Conservation (phyloP, 2,797 vertebrate species). For the Fratercula arctica region DNA sequence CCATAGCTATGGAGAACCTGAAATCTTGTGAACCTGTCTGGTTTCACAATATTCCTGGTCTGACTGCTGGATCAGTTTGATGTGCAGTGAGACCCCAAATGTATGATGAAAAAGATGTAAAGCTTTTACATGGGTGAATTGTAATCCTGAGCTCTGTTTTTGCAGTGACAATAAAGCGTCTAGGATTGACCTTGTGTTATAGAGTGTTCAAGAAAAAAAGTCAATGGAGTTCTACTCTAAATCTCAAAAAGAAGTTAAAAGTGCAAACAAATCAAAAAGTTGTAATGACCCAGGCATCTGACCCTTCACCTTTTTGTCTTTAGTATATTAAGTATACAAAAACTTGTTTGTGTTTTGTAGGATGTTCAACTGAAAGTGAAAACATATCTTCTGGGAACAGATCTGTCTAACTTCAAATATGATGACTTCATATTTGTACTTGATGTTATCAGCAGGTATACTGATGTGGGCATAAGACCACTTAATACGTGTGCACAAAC, state of each 20-base stretch:
- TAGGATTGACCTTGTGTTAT: neutral
- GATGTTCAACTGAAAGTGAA: constrained; percentile 99
- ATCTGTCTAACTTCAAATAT: constrained; percentile 98
- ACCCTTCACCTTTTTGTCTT: neutral
- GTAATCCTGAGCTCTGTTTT: neutral
- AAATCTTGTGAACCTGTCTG: neutral
- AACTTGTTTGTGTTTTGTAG: constrained; percentile 75
- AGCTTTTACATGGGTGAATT: neutral
- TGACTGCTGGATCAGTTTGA: neutral
- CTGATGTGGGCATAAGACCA: neutral
- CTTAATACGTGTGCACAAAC: neutral
- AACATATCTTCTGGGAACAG: constrained; percentile 95
- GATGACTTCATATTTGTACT: constrained; percentile 99
- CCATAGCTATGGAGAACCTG: neutral
- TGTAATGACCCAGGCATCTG: neutral
- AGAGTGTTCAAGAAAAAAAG: neutral
- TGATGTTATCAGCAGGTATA: constrained; percentile 96
- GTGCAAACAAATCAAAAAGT: neutral
- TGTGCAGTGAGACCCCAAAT: neutral
- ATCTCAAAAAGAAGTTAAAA: neutral
- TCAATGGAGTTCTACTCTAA: neutral
- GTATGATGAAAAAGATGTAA: neutral
- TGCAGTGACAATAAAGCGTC: neutral
- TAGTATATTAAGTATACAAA: neutral
- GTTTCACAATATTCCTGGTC: neutral